phyloP scores from a whole-genome alignment of 1,140 invertebrate species.

The Mizuhopecten yessoensis region DNA sequence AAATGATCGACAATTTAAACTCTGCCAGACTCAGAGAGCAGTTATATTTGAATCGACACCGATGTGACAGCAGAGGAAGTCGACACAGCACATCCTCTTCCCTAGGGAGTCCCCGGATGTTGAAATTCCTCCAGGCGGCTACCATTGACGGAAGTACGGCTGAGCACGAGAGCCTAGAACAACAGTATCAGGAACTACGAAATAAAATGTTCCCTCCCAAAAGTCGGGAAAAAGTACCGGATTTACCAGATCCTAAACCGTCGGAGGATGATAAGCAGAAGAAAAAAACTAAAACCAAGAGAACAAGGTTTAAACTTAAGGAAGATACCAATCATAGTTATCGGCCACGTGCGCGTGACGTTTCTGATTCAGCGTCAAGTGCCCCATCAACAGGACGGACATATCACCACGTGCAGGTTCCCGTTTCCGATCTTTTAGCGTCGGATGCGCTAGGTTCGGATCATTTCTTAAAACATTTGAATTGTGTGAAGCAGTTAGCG shows the following conservation, averaged over 20 bases:
- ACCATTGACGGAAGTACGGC: neutral
- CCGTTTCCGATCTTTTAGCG: neutral
- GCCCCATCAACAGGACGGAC: neutral
- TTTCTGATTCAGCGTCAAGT: neutral
- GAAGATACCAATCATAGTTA: neutral
- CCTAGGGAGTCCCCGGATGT: constrained; percentile 6
- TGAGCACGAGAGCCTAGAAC: neutral
- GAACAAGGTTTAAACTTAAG: constrained; percentile 4
- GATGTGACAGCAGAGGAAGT: neutral
- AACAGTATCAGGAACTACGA: neutral
- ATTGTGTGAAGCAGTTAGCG: neutral
- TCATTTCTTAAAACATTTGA: neutral
- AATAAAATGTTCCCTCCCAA: neutral
- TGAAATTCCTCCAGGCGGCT: neutral
- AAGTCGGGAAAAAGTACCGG: neutral
- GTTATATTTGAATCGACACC: neutral
- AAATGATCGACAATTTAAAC: constrained; percentile 34
- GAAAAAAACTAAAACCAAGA: neutral
- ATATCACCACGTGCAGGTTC: neutral
- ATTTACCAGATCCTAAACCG: neutral
- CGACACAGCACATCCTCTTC: neutral
- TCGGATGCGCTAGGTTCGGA: neutral
- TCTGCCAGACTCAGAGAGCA: neutral
- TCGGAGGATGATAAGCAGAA: neutral
- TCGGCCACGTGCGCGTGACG: neutral